These are phyloP conservation scores for Hipposideros larvatus DNA, from an alignment of 2,797 vertebrate species.

Conservation along the genomic window DNA sequence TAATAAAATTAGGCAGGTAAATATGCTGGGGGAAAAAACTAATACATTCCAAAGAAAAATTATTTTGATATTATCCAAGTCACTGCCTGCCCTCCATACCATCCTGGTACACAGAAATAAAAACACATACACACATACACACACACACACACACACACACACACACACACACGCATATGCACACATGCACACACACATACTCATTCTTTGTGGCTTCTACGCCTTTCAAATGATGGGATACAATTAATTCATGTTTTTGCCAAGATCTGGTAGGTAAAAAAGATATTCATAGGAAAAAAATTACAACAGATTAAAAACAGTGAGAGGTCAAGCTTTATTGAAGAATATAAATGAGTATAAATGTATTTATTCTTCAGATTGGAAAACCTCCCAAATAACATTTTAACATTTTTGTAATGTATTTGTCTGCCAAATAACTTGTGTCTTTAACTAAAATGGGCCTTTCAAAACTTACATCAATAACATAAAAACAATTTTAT, in stretches of 20 bases:
- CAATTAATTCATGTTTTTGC: neutral
- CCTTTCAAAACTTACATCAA: constrained; percentile 21
- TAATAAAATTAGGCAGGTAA: constrained; percentile 58
- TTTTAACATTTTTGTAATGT: constrained; percentile 19
- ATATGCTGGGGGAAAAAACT: neutral
- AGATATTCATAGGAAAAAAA: neutral
- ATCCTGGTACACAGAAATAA: neutral
- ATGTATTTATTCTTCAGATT: neutral
- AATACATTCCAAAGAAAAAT: constrained; percentile 16
- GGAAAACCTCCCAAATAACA: constrained; percentile 31
- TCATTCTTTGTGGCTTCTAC: neutral
- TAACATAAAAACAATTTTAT: constrained; percentile 47
- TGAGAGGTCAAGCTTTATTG: neutral
- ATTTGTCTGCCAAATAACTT: constrained; percentile 16
- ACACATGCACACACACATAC: neutral
- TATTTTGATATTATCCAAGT: constrained; percentile 35
- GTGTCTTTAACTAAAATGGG: constrained; percentile 39
- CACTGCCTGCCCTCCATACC: neutral
- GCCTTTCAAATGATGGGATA: neutral
- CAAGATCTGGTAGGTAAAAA: neutral
- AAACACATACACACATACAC: neutral
- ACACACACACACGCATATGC: neutral
- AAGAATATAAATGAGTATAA: constrained; percentile 30
- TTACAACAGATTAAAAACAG: constrained; percentile 38
- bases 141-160: neutral